Percentiles rank a stretch among this genome's conserved stretches.
These are phyloP conservation scores for Coelinius sp. DNA, from an alignment of 2,888 invertebrate species.

Conservation along the genomic window DNA sequence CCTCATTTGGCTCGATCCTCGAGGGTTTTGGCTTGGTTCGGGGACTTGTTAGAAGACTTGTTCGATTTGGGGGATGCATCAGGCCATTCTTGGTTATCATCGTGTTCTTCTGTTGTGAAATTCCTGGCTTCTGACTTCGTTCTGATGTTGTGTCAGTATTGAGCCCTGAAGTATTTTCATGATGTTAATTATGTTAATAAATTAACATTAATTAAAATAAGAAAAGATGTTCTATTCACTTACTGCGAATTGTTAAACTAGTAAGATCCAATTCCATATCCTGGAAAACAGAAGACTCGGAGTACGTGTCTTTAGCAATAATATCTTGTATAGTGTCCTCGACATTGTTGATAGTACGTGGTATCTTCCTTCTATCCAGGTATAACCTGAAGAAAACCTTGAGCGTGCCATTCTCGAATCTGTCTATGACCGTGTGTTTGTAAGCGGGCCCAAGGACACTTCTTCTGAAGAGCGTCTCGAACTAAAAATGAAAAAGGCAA, in stretches of 20 bases:
- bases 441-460: slow-evolving; percentile 74
- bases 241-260: slow-evolving; percentile 80
- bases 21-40: slow-evolving; percentile 56
- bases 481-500: slow-evolving; percentile 59
- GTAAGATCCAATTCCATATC: slow-evolving; percentile 83
- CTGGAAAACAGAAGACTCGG: slow-evolving; percentile 80
- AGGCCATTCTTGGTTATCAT: slow-evolving; percentile 69
- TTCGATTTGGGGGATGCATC: slow-evolving; percentile 58
- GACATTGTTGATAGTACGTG: slow-evolving; percentile 82
- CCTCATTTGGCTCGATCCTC: slow-evolving; percentile 57
- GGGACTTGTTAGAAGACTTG: slow-evolving; percentile 58
- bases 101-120: slow-evolving; percentile 60
- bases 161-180: slow-evolving; percentile 54
- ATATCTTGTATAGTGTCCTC: slow-evolving; percentile 84
- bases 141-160: slow-evolving; percentile 50
- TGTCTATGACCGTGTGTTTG: slow-evolving; percentile 75
- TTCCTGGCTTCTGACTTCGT: slow-evolving; percentile 49
- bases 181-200: background rate
- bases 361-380: slow-evolving; percentile 86
- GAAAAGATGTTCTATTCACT: slow-evolving; percentile 58
- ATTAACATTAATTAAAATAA: no score
- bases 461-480: slow-evolving; percentile 77
- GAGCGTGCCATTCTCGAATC: slow-evolving; percentile 83
- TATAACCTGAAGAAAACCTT: slow-evolving; percentile 85
- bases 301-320: slow-evolving; percentile 81